phyloP scores from a whole-genome alignment of 2,797 vertebrate genomes.

The Arvicola amphibius region DNA sequence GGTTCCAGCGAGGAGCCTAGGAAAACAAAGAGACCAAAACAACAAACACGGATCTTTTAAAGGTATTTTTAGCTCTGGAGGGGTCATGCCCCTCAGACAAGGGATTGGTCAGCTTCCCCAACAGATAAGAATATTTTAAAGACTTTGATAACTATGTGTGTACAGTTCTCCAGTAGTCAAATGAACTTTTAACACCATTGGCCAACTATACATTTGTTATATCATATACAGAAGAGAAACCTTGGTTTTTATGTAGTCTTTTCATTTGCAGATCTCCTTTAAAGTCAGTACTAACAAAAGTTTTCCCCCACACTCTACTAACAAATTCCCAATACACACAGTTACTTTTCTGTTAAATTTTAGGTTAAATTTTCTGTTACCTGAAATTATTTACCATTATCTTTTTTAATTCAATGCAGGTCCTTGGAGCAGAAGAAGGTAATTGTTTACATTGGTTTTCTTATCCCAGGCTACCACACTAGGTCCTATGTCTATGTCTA shows the following conservation, averaged over 20 bases:
- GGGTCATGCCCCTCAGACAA: too few species aligned
- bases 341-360: not conserved
- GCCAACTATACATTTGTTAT: not conserved
- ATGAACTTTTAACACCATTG: not conserved
- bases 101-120: too few species aligned
- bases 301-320: not conserved
- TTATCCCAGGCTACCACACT: not conserved
- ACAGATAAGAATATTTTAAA: not conserved
- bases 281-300: not conserved
- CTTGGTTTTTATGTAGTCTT: not conserved
- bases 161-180: not conserved
- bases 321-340: not conserved
- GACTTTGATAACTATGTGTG: not conserved
- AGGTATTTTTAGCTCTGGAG: too few species aligned
- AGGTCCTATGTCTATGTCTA: not conserved
- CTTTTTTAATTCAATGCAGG: constrained; percentile 67
- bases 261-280: not conserved
- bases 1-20: too few species aligned
- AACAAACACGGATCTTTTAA: too few species aligned
- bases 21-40: too few species aligned
- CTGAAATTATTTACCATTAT: not conserved
- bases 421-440: constrained; percentile 73
- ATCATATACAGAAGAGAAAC: not conserved
- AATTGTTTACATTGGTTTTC: constrained; percentile 11
- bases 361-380: constrained; percentile 23